Evolutionary conservation across 2,888 invertebrate genomes (phyloP).

Genomic region (Syritta pipiens): DNA sequence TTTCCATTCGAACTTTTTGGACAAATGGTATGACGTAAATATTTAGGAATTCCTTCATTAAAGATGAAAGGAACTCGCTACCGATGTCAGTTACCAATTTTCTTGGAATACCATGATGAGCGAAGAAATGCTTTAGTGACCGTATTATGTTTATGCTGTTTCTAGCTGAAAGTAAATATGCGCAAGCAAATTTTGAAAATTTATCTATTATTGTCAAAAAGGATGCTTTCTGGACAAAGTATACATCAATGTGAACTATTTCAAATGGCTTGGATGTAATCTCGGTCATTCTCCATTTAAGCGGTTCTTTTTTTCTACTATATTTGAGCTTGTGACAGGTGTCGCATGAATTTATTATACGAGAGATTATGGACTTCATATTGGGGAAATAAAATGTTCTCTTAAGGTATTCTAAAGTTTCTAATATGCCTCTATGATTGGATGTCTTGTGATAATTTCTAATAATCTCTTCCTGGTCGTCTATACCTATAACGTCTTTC

Average conservation of each 20-base stretch:
- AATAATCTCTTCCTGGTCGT: constrained; percentile 29
- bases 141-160: constrained; percentile 36
- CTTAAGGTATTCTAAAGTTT: constrained; percentile 23
- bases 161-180: constrained; percentile 41
- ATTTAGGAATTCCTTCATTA: constrained; percentile 26
- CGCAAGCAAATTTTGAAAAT: constrained; percentile 58
- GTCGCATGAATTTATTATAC: constrained; percentile 39
- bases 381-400: constrained; percentile 43
- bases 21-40: too few relatives aligned
- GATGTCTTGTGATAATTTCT: constrained; percentile 12
- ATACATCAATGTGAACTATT: constrained; percentile 5
- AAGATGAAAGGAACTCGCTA: constrained; percentile 31
- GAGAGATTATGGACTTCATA: constrained; percentile 27
- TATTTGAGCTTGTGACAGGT: constrained; percentile 26
- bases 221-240: background rate
- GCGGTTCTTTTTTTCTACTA: background rate
- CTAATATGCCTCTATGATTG: constrained; percentile 28
- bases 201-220: constrained; percentile 59
- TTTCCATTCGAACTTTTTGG: constrained; percentile 75
- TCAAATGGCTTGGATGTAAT: background rate
- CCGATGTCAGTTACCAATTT: constrained; percentile 43
- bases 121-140: constrained; percentile 32
- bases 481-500: background rate
- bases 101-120: constrained; percentile 46
- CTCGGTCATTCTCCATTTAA: background rate